Base-by-base conservation (phyloP, 2,888 invertebrate genomes). In the Scaptomyza polygonia region DNA sequence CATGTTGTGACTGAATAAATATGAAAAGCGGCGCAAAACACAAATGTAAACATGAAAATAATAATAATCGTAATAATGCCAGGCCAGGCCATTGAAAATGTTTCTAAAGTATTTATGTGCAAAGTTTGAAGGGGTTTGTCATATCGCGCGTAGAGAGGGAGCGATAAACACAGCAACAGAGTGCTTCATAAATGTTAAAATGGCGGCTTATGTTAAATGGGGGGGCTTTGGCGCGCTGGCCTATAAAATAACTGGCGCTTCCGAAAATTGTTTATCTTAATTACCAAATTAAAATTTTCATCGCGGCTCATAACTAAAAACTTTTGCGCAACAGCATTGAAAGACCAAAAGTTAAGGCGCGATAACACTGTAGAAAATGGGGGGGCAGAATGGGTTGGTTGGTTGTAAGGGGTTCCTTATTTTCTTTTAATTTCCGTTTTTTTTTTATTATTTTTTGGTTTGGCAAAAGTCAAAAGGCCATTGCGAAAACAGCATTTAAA, bases 281-380 rank as follows among this genome's bases (percentile, higher is more conserved):
- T 85, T 88, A 85, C 85, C 88, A 87, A 85, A 88, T 88, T 85
- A 87, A 74, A 88, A 88, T 88, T 81, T 86, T 78, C 85, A 84
- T 44, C 73, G 72, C 87, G 62, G 67, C 58, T 71, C 77, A 39
- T 42, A 67, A 75, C 72, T 64, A 47, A 58, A 75, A 87, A 81
- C 53, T 87, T 87, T 68, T 16, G 62, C 32, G 18, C 34, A 72
- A 55, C 62, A 61, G 56, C 72, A 61, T 11, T 49, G 54, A 69
- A 73, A 61, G 61, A 70, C 67, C 59, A 53, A 84, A 79, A 57
- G 66, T 77, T 64, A 40, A 39, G 25, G 34, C 29, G 43, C 34
- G 40, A 51, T 34, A n/a, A 25, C 4, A 25, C 30, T 18, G 30
- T n/a, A 29, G 16, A 36, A 14, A 45, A 21, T 27, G 32, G 18